Evolutionary conservation across 2,113 vertebrate species (phyloP).

Genomic region (Natator depressus): DNA sequence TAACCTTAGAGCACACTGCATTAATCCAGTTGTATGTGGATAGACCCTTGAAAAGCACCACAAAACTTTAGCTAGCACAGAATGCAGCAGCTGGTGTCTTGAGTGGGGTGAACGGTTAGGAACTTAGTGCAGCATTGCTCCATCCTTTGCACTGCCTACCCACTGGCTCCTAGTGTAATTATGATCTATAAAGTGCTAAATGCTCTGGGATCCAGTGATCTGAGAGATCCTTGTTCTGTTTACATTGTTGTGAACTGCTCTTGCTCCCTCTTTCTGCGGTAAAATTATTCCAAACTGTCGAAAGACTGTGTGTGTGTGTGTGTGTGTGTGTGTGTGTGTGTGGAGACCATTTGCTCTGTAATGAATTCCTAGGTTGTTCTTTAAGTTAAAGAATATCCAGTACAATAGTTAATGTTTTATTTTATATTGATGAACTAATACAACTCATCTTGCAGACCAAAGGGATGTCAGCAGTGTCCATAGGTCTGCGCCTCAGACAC

Average conservation of each 20-base stretch:
- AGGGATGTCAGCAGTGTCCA: background rate
- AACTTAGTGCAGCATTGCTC: too few species aligned
- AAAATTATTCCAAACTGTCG: background rate
- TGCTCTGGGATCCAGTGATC: background rate
- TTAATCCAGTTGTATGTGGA: background rate
- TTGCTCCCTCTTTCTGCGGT: background rate
- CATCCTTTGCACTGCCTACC: background rate
- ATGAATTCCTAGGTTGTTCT: background rate
- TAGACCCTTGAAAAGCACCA: background rate
- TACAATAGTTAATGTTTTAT: background rate
- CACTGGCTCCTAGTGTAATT: background rate
- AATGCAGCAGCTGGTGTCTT: background rate
- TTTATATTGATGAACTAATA: background rate
- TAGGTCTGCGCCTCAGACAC: too few species aligned
- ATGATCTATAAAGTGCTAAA: background rate
- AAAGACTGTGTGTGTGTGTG: background rate
- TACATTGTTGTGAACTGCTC: background rate
- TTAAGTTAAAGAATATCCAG: background rate
- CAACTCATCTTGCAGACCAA: background rate
- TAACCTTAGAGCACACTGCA: background rate
- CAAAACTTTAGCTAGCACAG: background rate
- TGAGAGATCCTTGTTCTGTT: background rate
- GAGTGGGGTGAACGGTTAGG: too few species aligned
- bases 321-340: background rate
- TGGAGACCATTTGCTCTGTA: background rate